Evolutionary conservation across 2,888 invertebrate genomes (phyloP), one percentile per base, ranked within the genome.

Genomic region (Crossocerus cetratus): DNA sequence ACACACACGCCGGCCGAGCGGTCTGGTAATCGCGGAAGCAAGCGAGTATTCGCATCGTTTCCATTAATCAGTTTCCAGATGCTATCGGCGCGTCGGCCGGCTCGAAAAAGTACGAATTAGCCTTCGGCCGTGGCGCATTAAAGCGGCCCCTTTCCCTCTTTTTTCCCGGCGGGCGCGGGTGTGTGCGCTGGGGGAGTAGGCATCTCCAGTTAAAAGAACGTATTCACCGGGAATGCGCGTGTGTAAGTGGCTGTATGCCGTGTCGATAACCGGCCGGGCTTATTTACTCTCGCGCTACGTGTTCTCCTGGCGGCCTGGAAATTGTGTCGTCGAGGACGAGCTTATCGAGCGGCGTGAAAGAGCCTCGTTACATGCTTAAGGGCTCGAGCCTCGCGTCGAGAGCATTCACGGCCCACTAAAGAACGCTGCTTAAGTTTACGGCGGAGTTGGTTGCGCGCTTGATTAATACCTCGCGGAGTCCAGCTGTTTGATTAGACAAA

Each of bases 61-160:
- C 74, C 80, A 80, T 80, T 80, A 80, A 80, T 80, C 77, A 80
- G 80, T 66, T 69, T 49, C 67, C 71, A 75, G 80, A 80, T 14
- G 16, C 77, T 63, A 55, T 80, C 80, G 32, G 32, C 32, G 32
- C 32, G 32, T 80, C 79, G 43, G 69, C 5, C 58, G 61, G 53
- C 58, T 45, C 55, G 53, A 53, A 61, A 62, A 56, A 49, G 67
- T 63, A 73, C 21, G 73, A 75, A 73, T 73, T 73, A 64, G 66
- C 69, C 59, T 60, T 69, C 69, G 56, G 16, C n/a, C 49, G 49
- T 32, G 32, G 32, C 32, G 32, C 32, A 32, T 32, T 32, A 32
- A 32, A 32, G 32, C 32, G 32, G 32, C 32, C 32, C 32, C 32
- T 32, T 32, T 32, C 32, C 32, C 32, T 32, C 32, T 32, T 32